These are phyloP conservation scores for Tupaia chinensis DNA, from an alignment of 2,113 vertebrate species.

Conservation along the genomic window DNA sequence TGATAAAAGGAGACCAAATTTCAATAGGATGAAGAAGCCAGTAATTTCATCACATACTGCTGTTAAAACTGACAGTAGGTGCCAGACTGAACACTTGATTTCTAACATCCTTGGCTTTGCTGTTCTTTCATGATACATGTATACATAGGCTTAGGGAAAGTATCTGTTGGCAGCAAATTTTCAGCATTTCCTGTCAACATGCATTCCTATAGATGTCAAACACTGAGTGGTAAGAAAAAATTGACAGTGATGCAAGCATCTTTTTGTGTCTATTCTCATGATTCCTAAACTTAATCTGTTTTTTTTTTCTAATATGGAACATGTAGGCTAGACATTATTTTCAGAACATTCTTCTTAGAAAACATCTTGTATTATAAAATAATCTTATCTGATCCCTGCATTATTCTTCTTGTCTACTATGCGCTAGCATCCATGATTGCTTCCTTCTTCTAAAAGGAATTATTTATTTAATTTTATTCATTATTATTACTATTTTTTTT, in stretches of 20 bases:
- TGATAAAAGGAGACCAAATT: neutral
- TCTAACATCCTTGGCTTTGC: constrained; percentile 5
- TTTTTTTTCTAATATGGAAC: neutral
- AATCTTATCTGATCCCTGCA: neutral
- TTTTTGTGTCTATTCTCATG: neutral
- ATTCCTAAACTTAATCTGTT: neutral
- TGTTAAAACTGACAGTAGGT: constrained; percentile 7
- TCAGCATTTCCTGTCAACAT: neutral
- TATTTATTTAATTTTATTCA: too few relatives aligned
- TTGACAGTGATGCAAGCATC: neutral
- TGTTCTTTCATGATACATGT: neutral
- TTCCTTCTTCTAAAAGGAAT: neutral
- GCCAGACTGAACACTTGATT: neutral
- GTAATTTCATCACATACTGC: neutral
- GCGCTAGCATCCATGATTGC: neutral
- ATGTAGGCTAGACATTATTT: neutral
- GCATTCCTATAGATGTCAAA: neutral
- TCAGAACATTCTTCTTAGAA: neutral
- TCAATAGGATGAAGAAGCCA: neutral
- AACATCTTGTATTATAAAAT: neutral
- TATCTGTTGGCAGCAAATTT: constrained; percentile 26
- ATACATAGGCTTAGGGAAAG: neutral
- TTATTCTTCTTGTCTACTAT: neutral
- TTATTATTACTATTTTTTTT: too few relatives aligned
- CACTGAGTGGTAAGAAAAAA: neutral